phyloP scores from a whole-genome alignment of 2,797 vertebrate species.

The Monodelphis domestica region DNA sequence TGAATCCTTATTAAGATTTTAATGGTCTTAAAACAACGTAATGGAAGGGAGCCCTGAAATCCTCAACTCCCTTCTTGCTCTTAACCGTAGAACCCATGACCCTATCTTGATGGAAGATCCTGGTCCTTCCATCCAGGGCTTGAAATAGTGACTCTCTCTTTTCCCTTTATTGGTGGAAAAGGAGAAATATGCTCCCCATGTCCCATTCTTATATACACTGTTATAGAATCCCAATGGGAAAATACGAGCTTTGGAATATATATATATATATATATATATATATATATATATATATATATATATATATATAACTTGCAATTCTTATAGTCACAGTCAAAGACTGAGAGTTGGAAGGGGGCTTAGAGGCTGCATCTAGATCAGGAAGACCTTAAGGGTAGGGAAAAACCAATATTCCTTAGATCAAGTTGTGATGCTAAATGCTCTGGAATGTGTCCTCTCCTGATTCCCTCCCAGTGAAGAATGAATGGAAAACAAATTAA shows the following conservation, averaged over 20 bases:
- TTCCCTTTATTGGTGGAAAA: not conserved
- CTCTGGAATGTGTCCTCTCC: not conserved
- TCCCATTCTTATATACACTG: not conserved
- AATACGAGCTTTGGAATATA: not conserved
- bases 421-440: not conserved
- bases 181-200: not conserved
- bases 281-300: too few relatives aligned
- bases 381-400: not conserved
- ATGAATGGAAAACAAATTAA: not conserved
- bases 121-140: not conserved
- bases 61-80: not conserved
- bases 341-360: not conserved
- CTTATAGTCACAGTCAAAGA: not conserved
- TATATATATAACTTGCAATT: not conserved
- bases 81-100: not conserved
- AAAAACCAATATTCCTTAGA: not conserved
- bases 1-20: not conserved
- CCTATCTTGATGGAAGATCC: not conserved
- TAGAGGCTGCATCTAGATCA: not conserved
- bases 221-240: not conserved
- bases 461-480: not conserved
- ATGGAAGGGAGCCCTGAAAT: not conserved
- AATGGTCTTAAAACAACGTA: not conserved
- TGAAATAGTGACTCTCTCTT: not conserved
- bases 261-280: too few relatives aligned